Conservation (phyloP, 2,797 vertebrate genomes). For the Columba guinea region DNA sequence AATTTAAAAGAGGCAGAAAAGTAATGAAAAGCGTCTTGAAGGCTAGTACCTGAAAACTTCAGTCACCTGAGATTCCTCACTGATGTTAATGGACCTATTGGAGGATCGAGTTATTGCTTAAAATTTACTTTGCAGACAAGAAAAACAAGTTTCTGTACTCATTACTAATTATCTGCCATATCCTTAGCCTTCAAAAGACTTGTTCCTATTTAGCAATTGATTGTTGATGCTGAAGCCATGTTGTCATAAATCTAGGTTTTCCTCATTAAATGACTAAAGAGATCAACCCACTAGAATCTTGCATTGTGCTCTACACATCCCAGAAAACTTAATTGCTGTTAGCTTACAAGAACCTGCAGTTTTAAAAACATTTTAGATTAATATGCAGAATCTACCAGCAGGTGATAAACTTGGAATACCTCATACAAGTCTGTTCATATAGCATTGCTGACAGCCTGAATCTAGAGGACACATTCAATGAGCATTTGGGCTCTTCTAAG, state of each 20-base stretch:
- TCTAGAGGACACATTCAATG: not conserved
- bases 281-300: not conserved
- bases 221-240: not conserved
- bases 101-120: not conserved
- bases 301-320: not conserved
- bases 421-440: not conserved
- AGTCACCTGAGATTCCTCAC: not conserved
- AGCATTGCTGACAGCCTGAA: not conserved
- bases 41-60: not conserved
- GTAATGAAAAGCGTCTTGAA: not conserved
- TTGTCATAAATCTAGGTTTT: not conserved
- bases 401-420: not conserved
- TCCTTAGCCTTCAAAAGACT: not conserved
- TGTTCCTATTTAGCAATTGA: not conserved
- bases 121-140: not conserved
- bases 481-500: not conserved
- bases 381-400: not conserved
- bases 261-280: not conserved
- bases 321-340: not conserved
- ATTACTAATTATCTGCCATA: not conserved
- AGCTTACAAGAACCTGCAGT: not conserved
- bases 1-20: not conserved
- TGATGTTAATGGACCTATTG: not conserved
- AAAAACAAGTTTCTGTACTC: not conserved
- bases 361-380: not conserved